phyloP scores from a whole-genome alignment of 2,113 vertebrate species.

The Siphamia tubifer region DNA sequence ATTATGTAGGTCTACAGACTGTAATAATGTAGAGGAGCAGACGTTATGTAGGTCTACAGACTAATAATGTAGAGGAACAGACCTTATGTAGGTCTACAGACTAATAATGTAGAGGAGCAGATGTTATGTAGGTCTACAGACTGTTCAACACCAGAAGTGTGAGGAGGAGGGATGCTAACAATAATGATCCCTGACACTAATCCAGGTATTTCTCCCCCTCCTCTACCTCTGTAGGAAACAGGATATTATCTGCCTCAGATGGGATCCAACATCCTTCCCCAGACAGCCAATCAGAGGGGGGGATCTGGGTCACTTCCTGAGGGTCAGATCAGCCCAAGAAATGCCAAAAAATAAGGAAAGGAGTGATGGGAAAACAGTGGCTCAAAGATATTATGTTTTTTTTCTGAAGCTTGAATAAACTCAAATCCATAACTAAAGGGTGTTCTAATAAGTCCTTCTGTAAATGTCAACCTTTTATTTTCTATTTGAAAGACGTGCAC shows the following conservation, averaged over 20 bases:
- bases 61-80: conserved; percentile 47
- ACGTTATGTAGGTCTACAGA: conserved; percentile 58
- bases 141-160: conserved; percentile 37
- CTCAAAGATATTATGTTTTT: no score
- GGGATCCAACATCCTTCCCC: conserved; percentile 31
- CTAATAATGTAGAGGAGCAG: conserved; percentile 47
- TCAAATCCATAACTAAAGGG: no score
- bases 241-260: conserved; percentile 58
- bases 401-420: no score
- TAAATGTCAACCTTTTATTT: no score
- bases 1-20: conserved; percentile 56
- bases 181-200: conserved; percentile 77
- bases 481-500: no score
- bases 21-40: conserved; percentile 45
- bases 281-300: conserved; percentile 54
- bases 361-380: background rate
- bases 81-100: conserved; percentile 58
- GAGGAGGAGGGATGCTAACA: conserved; percentile 66
- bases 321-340: conserved; percentile 39
- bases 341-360: conserved; percentile 25
- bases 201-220: conserved; percentile 68
- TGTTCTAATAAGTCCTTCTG: no score
- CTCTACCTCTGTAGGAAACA: conserved; percentile 59
- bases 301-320: conserved; percentile 50
- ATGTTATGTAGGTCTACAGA: conserved; percentile 58